A percentile compares a stretch with the other conserved stretches of the same genome.
These are phyloP conservation scores for Pseudomyrmex pallidus DNA, from an alignment of 1,140 invertebrate species.

Conservation along the genomic window DNA sequence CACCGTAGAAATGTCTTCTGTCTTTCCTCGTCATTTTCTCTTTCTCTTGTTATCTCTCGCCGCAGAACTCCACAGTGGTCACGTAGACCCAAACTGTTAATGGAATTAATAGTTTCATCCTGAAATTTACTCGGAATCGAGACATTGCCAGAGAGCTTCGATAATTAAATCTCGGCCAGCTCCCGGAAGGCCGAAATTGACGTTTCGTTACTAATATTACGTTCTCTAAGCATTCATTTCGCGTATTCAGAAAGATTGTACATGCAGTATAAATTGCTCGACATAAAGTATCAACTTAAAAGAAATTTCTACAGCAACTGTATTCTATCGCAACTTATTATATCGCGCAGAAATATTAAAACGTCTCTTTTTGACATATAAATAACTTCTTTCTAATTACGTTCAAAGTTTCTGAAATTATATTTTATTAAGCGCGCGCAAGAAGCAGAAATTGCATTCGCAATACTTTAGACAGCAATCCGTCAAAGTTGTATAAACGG, in stretches of 20 bases:
- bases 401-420: neutral
- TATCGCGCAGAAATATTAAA: neutral
- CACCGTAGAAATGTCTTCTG: neutral
- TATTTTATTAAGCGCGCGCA: neutral
- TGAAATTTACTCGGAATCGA: conserved; percentile 63
- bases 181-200: conserved; percentile 65
- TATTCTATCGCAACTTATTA: too few species aligned
- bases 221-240: conserved; percentile 19
- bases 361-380: too few species aligned
- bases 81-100: conserved; percentile 64
- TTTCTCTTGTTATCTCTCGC: conserved; percentile 15
- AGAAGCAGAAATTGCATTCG: neutral
- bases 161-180: conserved; percentile 66
- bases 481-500: conserved; percentile 15
- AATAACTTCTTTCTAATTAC: too few species aligned
- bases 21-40: conserved; percentile 2
- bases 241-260: conserved; percentile 17
- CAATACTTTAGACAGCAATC: conserved; percentile 7
- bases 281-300: neutral
- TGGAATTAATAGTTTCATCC: conserved; percentile 66
- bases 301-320: neutral
- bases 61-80: conserved; percentile 8
- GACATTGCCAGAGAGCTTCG: conserved; percentile 43
- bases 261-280: neutral
- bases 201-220: conserved; percentile 53